Evolutionary conservation across 2,113 vertebrate genomes (phyloP).

Genomic region (Ellobius talpinus): DNA sequence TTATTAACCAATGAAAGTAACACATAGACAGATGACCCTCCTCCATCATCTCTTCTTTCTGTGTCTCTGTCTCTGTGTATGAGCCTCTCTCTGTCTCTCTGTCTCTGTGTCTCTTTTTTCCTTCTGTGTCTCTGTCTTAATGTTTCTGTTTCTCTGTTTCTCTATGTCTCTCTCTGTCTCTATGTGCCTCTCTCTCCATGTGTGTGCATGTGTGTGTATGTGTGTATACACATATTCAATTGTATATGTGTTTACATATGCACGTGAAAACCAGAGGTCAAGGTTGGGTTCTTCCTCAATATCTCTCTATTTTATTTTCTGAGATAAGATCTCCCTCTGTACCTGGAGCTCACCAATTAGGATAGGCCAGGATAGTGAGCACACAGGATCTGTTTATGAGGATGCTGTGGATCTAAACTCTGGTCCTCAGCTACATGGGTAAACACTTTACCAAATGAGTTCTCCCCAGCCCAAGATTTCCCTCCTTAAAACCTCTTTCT

Average conservation of each 20-base stretch:
- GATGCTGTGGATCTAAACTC: not conserved
- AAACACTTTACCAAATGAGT: not conserved
- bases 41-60: no score
- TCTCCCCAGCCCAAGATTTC: not conserved
- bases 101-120: not conserved
- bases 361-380: not conserved
- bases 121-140: not conserved
- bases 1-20: no score
- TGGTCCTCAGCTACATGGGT: not conserved
- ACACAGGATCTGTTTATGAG: not conserved
- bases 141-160: not conserved
- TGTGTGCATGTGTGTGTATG: not conserved
- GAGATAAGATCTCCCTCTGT: not conserved
- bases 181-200: not conserved
- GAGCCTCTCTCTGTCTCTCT: not conserved
- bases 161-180: not conserved
- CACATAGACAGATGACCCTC: no score
- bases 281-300: not conserved
- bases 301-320: not conserved
- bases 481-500: constrained; percentile 11
- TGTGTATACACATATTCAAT: not conserved
- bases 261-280: not conserved
- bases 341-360: no score
- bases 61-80: not conserved
- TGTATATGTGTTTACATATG: not conserved